Evolutionary conservation across 2,888 invertebrate species (phyloP).

Genomic region (Cryptosula pallasiana): DNA sequence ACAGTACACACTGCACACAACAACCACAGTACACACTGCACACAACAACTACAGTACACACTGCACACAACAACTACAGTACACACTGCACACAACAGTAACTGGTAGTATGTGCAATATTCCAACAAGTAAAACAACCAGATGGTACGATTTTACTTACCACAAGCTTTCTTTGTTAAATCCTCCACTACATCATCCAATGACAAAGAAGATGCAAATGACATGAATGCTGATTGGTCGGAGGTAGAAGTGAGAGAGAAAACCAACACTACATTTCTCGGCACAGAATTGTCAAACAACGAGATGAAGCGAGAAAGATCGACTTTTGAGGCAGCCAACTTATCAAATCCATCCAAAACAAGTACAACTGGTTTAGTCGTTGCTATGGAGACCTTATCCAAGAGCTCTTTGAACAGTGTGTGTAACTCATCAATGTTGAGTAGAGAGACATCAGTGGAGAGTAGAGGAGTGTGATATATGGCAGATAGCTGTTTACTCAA

Average conservation of each 20-base stretch:
- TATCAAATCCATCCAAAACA: background rate
- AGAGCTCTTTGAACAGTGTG: background rate
- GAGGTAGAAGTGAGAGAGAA: background rate
- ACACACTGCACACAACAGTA: no score
- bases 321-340: background rate
- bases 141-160: no score
- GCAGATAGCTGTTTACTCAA: background rate
- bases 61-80: no score
- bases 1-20: no score
- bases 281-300: background rate
- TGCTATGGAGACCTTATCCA: background rate
- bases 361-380: background rate
- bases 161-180: no score
- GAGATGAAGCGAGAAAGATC: background rate
- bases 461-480: background rate
- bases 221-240: no score
- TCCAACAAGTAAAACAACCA: no score
- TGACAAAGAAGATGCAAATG: no score
- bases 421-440: background rate
- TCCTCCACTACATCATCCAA: no score
- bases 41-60: no score
- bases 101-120: no score
- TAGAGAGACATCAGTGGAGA: background rate
- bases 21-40: no score
- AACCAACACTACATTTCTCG: background rate